phyloP scores from a whole-genome alignment of 2,113 vertebrate species.

The Lutjanus erythropterus region DNA sequence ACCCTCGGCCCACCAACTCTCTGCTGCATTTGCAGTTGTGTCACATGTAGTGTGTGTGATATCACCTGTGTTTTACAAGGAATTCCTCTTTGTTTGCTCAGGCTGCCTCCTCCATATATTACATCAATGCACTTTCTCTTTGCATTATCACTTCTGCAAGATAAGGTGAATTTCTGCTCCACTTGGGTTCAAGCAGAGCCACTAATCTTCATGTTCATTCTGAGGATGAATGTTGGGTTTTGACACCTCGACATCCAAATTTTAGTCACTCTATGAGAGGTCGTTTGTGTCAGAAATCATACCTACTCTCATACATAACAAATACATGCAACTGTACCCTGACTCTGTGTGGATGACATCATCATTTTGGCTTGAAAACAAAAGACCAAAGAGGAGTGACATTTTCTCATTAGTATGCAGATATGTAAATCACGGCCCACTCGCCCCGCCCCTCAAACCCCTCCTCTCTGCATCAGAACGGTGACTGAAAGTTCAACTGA shows the following conservation, averaged over 20 bases:
- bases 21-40: slow-evolving; percentile 40
- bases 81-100: slow-evolving; percentile 32
- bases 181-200: neutral
- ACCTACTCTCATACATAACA: neutral
- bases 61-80: slow-evolving; percentile 32
- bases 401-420: too few species aligned
- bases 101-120: neutral
- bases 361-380: too few species aligned
- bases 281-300: neutral
- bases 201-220: neutral
- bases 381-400: too few species aligned
- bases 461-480: too few species aligned
- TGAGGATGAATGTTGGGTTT: neutral
- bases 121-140: neutral
- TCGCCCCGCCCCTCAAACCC: too few species aligned
- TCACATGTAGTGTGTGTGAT: slow-evolving; percentile 48
- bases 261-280: neutral
- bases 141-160: neutral
- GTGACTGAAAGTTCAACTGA: too few species aligned
- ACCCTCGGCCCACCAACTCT: slow-evolving; percentile 60
- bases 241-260: neutral
- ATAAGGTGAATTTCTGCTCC: neutral
- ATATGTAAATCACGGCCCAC: too few species aligned
- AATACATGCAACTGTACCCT: too few species aligned
- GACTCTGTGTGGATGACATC: too few species aligned